Percentiles rank a stretch among this genome's conserved stretches.
Conservation (phyloP, 1,140 invertebrate species). For the Drosophila carrolli region DNA sequence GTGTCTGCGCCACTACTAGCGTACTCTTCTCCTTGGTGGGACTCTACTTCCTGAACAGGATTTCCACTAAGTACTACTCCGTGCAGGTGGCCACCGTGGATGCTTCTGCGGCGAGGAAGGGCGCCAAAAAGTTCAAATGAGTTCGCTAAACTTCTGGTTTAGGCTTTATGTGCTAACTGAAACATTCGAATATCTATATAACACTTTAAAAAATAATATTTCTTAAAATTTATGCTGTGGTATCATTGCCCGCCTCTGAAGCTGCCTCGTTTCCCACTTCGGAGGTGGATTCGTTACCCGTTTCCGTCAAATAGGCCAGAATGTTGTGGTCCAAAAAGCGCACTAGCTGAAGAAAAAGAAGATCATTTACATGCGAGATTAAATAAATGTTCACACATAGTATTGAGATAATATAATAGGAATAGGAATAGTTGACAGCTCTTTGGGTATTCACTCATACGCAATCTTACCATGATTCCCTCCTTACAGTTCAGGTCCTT, state of each 20-base stretch:
- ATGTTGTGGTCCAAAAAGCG: slow-evolving; percentile 63
- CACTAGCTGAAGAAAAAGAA: slow-evolving; percentile 28
- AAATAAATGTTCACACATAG: no score
- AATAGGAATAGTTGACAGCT: no score
- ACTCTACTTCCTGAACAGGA: slow-evolving; percentile 79
- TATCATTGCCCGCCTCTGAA: slow-evolving; percentile 47
- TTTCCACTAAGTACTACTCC: slow-evolving; percentile 78
- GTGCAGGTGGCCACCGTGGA: slow-evolving; percentile 44
- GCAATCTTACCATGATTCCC: slow-evolving; percentile 24
- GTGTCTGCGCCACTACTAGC: slow-evolving; percentile 83
- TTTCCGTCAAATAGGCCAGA: slow-evolving; percentile 37
- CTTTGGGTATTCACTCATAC: no score
- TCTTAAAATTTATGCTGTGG: slow-evolving; percentile 8
- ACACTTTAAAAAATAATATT: slow-evolving; percentile 15
- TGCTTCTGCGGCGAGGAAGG: slow-evolving; percentile 42
- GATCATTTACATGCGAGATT: no score
- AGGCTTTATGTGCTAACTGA: slow-evolving; percentile 2
- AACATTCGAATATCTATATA: slow-evolving; percentile 22
- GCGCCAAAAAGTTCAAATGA: slow-evolving; percentile 66
- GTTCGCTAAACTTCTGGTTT: not conserved
- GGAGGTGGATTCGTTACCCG: slow-evolving; percentile 42
- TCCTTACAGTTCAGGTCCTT: slow-evolving; percentile 20
- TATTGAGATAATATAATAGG: no score
- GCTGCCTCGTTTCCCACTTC: slow-evolving; percentile 43
- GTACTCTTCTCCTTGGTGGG: slow-evolving; percentile 77